Evolutionary conservation across 2,113 vertebrate species (phyloP), one percentile per base, ranked within the genome.

Genomic region (Indicator maculatus): DNA sequence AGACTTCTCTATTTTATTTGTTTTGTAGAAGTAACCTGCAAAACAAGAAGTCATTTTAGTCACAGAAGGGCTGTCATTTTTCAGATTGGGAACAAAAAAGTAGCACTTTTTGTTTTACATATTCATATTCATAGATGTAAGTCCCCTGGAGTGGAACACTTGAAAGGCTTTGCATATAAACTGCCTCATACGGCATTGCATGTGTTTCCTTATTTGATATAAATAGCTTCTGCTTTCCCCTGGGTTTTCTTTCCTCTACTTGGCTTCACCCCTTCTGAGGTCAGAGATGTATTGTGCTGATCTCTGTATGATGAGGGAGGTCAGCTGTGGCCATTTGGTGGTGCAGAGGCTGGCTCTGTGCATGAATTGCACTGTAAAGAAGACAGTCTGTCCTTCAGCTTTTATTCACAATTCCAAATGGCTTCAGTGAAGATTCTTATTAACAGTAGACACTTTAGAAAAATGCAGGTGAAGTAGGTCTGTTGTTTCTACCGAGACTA

Each of bases 1-100:
- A 80, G 81, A 92, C 92, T 96, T 94, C 63, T 91, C 73, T 92
- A 88, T 94, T 88, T 78, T 80, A 78, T 86, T 93, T 97, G 93
- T 95, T 95, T 94, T 96, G 75, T 92, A 94, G 84, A 89, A 77
- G 83, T 36, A 36, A 36, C 36, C 82, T 67, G 66, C 83, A 96
- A 95, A 97, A 96, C 91, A 94, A 93, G 50, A 66, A 90, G 71
- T 50, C 60, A 61, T 84, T 94, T 86, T 45, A 86, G 91, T 33
- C 3, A 0, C 39, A 66, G 83, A 87, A 85, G 17, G 36, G 33
- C 47, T 90, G 78, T 93, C 70, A 75, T 90, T 93, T 93, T 93
- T 82, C 5, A 4, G 33, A 61, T 53, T 89, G 63, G 61, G 77
- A 91, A 89, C 75, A 92, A 56, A 94, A 93, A 86, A 93, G 7